Conservation (phyloP, 2,113 vertebrate genomes). For the Sphyrna mokarran region DNA sequence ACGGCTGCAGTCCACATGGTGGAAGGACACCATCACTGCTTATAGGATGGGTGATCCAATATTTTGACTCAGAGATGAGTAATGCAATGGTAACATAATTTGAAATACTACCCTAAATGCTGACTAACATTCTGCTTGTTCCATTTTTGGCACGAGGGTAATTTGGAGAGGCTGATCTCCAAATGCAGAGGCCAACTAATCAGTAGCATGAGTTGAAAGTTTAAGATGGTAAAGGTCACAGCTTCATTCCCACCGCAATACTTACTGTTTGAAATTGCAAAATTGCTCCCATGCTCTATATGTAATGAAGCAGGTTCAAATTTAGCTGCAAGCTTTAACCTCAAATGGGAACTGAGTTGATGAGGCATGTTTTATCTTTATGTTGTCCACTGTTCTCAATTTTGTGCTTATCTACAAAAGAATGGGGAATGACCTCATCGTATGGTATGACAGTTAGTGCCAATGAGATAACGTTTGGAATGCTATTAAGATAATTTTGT, state of each 20-base stretch:
- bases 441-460: background rate
- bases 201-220: background rate
- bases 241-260: background rate
- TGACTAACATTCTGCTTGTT: background rate
- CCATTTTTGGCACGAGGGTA: background rate
- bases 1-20: too few relatives aligned
- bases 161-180: background rate
- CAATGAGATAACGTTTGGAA: constrained; percentile 18
- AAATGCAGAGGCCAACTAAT: background rate
- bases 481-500: background rate
- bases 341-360: background rate
- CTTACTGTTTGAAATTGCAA: background rate
- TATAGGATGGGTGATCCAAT: too few relatives aligned
- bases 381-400: background rate
- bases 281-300: background rate
- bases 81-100: too few relatives aligned
- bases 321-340: background rate
- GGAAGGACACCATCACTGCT: too few relatives aligned
- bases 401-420: background rate
- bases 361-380: background rate
- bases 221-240: too few relatives aligned
- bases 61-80: too few relatives aligned
- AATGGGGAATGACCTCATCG: background rate
- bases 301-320: background rate
- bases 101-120: background rate